Base-by-base conservation (phyloP, 2,113 vertebrate species). In the Eretmochelys imbricata region DNA sequence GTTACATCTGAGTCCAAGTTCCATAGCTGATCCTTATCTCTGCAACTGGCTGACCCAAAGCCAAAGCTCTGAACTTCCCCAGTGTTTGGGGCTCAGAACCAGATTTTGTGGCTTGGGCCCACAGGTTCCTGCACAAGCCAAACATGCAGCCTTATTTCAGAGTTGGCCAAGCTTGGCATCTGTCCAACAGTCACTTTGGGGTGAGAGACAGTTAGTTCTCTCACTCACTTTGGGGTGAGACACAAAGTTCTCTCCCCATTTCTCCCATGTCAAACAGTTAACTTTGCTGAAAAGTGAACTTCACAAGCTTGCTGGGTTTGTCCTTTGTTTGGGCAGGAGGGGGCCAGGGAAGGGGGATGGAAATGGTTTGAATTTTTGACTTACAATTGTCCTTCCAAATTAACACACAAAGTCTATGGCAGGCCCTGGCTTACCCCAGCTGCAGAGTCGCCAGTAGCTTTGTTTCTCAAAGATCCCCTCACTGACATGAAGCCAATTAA, bases 401-500 rank as follows among this genome's bases (percentile, higher is more conserved):
- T 87, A 94, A 65, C 69, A 80, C 75, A 81, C 29, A 38, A 3
- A 69, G 9, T 54, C 54, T 42, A 24, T 65, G 29, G 22, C 48
- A 38, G 92, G n/a, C 50, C 76, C 85, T 57, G 51, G 69, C 57
- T 55, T 25, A 80, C 79, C 49, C 79, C 88, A 89, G 94, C 94
- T 90, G 93, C 53, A 86, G 72, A 31, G 14, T n/a, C 78, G 80
- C 20, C 10, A 38, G 42, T 35, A 20, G 4, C 14, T 82, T 87
- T 89, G 57, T 82, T 91, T 91, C 76, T 88, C 87, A 57, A 94
- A 87, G 80, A 48, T 31, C 24, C 1, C n/a, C 80, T 2, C 14
- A 78, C 89, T 76, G 88, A 69, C 14, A 83, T 88, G 17, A 86
- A 89, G 69, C 62, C 87, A 81, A 49, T 97, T 95, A 91, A 78